Evolutionary conservation across 1,140 invertebrate genomes (phyloP).

Genomic region (Stegodyphus dumicola): DNA sequence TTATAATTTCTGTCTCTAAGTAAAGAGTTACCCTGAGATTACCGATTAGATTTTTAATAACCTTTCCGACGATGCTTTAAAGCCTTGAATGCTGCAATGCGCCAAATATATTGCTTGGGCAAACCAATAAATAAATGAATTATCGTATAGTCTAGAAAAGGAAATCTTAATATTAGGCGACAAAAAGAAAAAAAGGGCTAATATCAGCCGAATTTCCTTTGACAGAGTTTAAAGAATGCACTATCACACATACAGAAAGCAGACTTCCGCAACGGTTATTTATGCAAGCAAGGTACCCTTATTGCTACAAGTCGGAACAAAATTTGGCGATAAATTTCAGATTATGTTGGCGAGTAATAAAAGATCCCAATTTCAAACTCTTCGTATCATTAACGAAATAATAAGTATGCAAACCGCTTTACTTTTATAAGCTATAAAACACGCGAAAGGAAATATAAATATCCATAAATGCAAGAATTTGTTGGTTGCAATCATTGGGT

Average conservation of each 20-base stretch:
- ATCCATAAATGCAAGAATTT: constrained; percentile 21
- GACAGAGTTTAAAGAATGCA: too few relatives aligned
- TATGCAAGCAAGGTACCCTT: constrained; percentile 47
- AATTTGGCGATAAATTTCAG: constrained; percentile 57
- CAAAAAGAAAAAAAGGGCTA: constrained; percentile 21
- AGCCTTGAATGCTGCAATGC: constrained; percentile 21
- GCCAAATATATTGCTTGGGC: constrained; percentile 39
- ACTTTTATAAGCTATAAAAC: constrained; percentile 49
- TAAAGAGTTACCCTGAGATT: too few relatives aligned
- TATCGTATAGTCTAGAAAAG: constrained; percentile 6
- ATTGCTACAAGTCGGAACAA: constrained; percentile 51
- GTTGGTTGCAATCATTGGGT: constrained; percentile 31
- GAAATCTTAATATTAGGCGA: constrained; percentile 32
- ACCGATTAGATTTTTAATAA: constrained; percentile 21
- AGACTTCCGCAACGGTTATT: constrained; percentile 24
- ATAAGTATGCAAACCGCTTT: constrained; percentile 40
- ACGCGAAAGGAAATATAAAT: constrained; percentile 16
- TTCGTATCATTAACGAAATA: constrained; percentile 45
- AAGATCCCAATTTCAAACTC: constrained; percentile 36
- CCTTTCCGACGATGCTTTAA: constrained; percentile 28
- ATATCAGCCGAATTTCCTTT: constrained; percentile 30
- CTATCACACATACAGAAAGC: constrained; percentile 8
- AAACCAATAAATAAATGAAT: constrained; percentile 58
- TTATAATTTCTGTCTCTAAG: too few relatives aligned
- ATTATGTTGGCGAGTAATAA: constrained; percentile 50